Base-by-base conservation (phyloP, 2,888 invertebrate species). In the Eristalinus sepulchralis region DNA sequence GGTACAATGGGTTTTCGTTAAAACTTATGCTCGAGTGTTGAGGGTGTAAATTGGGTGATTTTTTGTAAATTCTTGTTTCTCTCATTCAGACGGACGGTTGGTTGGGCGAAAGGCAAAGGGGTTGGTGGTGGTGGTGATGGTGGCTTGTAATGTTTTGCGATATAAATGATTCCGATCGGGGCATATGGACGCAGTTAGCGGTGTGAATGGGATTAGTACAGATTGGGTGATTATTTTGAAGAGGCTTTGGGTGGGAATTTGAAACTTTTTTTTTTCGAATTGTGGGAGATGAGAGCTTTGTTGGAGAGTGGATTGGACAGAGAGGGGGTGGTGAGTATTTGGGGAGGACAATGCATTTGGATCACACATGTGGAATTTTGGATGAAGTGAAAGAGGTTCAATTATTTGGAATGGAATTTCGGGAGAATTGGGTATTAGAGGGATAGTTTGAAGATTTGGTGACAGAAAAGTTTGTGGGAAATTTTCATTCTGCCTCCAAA, bases 21-120 rank as follows among this genome's bases (percentile, higher is more conserved):
- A 75, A 86, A 79, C 86, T 82, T 86, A 86, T 86, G 86, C 82
- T 82, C 72, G 71, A 67, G 86, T 79, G 70, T 82, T 79, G 86
- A 86, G 86, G 86, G 86, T 86, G 86, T 86, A 86, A 86, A 86
- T 86, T 86, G 82, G 78, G 64, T 77, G 80, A 59, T 59, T 70
- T 66, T 47, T 47, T 47, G 47, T 47, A 47, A 47, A 17, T 47
- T 47, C 47, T 47, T 47, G 39, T 39, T 27, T 39, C 13, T 39
- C 11, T 36, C 10, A 4, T 24, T 75, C 36, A 34, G 24, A 36
- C 27, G 27, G 64, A 22, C 11, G 17, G 55, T 9, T 22, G 10
- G 62, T 20, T 11, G 34, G 8, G 24, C 1, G n/a, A 22, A 75
- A 34, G 24, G 22, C 64, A 34, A 33, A 62, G 57, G 39, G 63